These are phyloP conservation scores for Drosophila burlai DNA, from an alignment of 1,140 invertebrate genomes.

Conservation along the genomic window DNA sequence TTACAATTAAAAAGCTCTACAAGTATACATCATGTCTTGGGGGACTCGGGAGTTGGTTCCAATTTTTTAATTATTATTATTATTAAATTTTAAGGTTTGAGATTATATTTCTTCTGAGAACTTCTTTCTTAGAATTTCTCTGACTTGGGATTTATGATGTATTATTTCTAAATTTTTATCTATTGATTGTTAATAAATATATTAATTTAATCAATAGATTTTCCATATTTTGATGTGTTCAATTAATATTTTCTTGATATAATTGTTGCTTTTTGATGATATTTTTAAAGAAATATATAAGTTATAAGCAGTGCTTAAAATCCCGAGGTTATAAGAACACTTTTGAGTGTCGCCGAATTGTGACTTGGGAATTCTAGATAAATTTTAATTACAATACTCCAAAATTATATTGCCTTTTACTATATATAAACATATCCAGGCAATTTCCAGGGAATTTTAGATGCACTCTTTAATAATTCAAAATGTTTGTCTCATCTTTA, in stretches of 20 bases:
- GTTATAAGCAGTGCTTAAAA: no score
- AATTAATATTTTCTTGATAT: not conserved
- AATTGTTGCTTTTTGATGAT: no score
- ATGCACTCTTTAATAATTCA: not conserved
- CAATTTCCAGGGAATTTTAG: not conserved
- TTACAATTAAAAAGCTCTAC: constrained; percentile 73
- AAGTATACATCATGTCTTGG: not conserved
- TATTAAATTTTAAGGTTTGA: no score
- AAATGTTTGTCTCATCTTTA: not conserved
- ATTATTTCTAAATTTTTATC: not conserved
- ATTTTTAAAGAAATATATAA: no score
- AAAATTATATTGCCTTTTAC: no score
- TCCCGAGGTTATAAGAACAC: no score
- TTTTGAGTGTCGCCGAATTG: not conserved
- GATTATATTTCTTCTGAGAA: not conserved
- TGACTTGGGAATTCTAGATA: not conserved
- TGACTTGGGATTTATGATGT: not conserved
- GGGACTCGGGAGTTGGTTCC: not conserved
- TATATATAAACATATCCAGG: no score
- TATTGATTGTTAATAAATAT: not conserved
- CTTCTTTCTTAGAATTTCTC: not conserved
- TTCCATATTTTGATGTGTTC: no score
- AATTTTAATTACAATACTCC: no score
- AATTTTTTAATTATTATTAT: not conserved
- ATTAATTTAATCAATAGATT: not conserved